Evolutionary conservation across 2,888 invertebrate genomes (phyloP), one percentile per base, ranked within the genome.

Genomic region (Drosophila meridiana): DNA sequence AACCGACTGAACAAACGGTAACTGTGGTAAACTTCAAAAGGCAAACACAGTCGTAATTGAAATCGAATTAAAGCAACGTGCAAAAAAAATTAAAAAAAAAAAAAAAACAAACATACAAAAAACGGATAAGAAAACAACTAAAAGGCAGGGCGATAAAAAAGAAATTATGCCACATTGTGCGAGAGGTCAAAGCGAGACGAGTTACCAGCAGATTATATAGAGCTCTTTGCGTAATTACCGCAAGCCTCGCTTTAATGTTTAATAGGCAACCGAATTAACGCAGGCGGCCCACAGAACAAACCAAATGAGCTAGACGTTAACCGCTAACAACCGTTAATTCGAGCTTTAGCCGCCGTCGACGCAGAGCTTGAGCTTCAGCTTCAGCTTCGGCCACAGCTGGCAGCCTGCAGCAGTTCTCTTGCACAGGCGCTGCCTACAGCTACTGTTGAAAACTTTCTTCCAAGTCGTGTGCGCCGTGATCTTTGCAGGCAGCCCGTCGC

Each of bases 81-180:
- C 89, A 74, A 73, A 81, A 62, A 67, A 57, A 64, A 56, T 52
- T 58, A 65, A 67, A 65, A 55, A 53, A 55, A 63, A 28, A 50
- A 67, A 40, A 53, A 67, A 50, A 45, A 47, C 2, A 13, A 47
- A 30, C 28, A 70, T 32, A 30, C n/a, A 56, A 20, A 20, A 52
- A 20, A 20, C 20, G 20, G 20, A 20, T 20, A 20, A 20, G 20
- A 20, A 20, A 56, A 56, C 40, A 56, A 56, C 40, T 40, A 55
- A 40, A 53, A 82, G 66, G 60, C 71, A 69, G 53, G 75, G 81
- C 89, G 78, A 88, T 86, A 86, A 85, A 87, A 87, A 86, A 86
- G 85, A 87, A 88, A 90, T 87, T 90, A 90, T 90, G 89, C 83
- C 79, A 76, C 76, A 90, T 90, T 90, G 90, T 87, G 80, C 75